These are phyloP conservation scores for Dascyllus trimaculatus DNA, from an alignment of 2,113 vertebrate genomes.

Conservation along the genomic window DNA sequence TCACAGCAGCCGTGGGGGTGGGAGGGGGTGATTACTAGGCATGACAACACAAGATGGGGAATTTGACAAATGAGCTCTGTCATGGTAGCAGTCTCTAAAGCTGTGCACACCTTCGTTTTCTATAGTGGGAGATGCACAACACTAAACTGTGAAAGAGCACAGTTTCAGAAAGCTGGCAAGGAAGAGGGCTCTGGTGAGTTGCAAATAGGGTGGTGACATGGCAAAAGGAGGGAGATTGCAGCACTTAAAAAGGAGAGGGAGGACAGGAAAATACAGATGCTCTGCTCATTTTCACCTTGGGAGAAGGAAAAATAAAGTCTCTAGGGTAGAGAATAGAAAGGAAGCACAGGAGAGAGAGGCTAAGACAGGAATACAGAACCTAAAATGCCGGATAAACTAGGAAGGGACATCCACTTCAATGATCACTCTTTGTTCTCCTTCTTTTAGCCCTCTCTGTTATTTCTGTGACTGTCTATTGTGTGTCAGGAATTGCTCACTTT, in stretches of 20 bases:
- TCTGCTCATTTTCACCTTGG: constrained; percentile 19
- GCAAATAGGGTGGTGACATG: constrained; percentile 43
- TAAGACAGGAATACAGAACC: background rate
- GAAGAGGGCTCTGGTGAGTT: constrained; percentile 25
- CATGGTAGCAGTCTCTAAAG: constrained; percentile 63
- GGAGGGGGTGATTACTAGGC: constrained; percentile 48
- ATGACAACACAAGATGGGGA: constrained; percentile 44
- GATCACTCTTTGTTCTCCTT: background rate
- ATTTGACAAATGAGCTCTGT: constrained; percentile 68
- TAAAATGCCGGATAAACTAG: background rate
- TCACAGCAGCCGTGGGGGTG: background rate
- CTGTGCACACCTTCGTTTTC: constrained; percentile 57
- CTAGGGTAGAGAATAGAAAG: constrained; percentile 13
- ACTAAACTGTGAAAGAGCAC: constrained; percentile 44
- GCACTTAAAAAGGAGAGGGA: constrained; percentile 41
- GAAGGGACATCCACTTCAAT: background rate
- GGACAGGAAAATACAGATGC: constrained; percentile 27
- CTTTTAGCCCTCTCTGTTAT: constrained; percentile 18
- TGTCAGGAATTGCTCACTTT: constrained; percentile 34
- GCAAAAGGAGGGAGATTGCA: constrained; percentile 51
- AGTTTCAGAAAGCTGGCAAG: constrained; percentile 34
- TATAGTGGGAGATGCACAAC: constrained; percentile 64
- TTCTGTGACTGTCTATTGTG: background rate
- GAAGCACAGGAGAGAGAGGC: background rate
- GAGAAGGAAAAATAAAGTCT: constrained; percentile 39